Evolutionary conservation across 2,113 vertebrate genomes (phyloP).

Genomic region (Equus przewalskii): DNA sequence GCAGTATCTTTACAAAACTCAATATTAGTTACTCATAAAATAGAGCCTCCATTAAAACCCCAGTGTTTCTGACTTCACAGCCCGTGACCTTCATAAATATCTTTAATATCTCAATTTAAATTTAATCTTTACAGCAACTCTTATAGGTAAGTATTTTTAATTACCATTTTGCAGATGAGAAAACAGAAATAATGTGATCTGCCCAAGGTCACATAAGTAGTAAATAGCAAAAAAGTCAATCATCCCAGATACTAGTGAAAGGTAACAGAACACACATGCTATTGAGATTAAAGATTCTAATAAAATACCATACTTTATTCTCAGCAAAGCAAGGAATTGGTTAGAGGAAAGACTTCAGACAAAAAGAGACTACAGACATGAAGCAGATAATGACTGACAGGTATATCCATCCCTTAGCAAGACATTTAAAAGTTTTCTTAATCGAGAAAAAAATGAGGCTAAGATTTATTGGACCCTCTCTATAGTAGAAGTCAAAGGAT

Average conservation of each 20-base stretch:
- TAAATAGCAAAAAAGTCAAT: conserved; percentile 6
- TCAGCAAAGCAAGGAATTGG: not conserved
- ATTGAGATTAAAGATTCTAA: not conserved
- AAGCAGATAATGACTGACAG: not conserved
- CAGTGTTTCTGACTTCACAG: not conserved
- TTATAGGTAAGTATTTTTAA: not conserved
- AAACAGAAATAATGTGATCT: conserved; percentile 7
- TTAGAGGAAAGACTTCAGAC: not conserved
- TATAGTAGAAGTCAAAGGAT: not conserved
- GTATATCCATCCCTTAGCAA: not conserved
- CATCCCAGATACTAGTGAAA: not conserved
- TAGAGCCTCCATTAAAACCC: not conserved
- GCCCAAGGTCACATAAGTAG: not conserved
- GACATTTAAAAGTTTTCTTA: not conserved
- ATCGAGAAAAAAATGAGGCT: not conserved
- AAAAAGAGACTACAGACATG: not conserved
- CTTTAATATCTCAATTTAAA: not conserved
- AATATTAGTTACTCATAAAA: not conserved
- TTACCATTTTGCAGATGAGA: not conserved
- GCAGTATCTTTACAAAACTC: not conserved
- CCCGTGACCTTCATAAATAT: not conserved
- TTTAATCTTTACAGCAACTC: not conserved
- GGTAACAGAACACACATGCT: not conserved
- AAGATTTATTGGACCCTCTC: not conserved
- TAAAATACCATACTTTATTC: not conserved